These are phyloP conservation scores for Norana najaformis DNA, from an alignment of 2,888 invertebrate species.

Conservation along the genomic window DNA sequence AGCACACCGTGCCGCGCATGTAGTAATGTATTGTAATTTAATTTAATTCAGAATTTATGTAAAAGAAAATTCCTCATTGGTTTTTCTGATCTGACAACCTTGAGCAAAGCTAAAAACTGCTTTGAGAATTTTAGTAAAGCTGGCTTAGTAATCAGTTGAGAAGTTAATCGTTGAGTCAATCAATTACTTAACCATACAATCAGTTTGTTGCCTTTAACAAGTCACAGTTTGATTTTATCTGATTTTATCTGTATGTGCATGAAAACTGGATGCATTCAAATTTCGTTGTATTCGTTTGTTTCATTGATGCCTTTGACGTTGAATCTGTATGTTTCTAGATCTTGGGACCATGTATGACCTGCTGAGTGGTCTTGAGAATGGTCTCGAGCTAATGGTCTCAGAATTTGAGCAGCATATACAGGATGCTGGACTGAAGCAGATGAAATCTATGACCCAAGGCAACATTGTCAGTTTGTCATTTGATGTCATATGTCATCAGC, in stretches of 20 bases:
- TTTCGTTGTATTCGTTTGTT: background rate
- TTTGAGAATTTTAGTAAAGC: background rate
- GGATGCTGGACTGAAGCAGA: background rate
- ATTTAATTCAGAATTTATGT: background rate
- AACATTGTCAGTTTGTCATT: background rate
- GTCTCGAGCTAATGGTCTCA: constrained; percentile 10
- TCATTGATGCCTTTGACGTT: too few species aligned
- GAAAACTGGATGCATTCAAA: background rate
- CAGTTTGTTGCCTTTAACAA: background rate
- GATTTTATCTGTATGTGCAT: background rate
- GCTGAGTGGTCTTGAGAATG: constrained; percentile 16
- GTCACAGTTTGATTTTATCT: background rate
- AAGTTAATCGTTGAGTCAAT: background rate
- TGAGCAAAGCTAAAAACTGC: background rate
- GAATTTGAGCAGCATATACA: constrained; percentile 19
- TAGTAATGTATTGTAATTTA: background rate
- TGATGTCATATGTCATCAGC: background rate
- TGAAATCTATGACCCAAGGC: background rate
- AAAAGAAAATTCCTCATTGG: background rate
- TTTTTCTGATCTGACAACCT: too few species aligned
- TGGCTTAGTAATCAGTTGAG: background rate
- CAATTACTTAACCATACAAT: background rate
- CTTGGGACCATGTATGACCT: constrained; percentile 4
- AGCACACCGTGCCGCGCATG: too few species aligned
- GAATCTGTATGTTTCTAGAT: background rate